Conservation (phyloP, 2,888 invertebrate species). For the Zonitis immaculata region DNA sequence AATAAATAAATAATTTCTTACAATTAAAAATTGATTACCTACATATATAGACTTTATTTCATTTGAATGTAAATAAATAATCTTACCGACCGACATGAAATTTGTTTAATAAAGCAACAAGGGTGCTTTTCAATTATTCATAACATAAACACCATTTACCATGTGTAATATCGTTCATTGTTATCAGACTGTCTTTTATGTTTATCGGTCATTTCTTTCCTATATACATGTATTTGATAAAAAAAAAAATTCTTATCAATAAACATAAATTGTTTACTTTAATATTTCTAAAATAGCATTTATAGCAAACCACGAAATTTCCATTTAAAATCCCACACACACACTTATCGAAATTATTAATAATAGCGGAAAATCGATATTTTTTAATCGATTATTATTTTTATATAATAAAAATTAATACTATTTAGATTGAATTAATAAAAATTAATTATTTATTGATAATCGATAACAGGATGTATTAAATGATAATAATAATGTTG, state of each 20-base stretch:
- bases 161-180: constrained; percentile 16
- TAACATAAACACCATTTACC: constrained; percentile 10
- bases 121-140: constrained; percentile 20
- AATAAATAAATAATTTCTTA: too few relatives aligned
- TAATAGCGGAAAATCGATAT: constrained; percentile 13
- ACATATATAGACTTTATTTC: too few relatives aligned
- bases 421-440: too few relatives aligned
- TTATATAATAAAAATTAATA: too few relatives aligned
- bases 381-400: too few relatives aligned
- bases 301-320: constrained; percentile 7
- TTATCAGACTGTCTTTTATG: constrained; percentile 16
- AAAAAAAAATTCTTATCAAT: constrained; percentile 15
- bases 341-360: constrained; percentile 18
- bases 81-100: constrained; percentile 10
- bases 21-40: too few relatives aligned
- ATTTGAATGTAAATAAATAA: constrained; percentile 17
- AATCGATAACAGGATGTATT: too few relatives aligned
- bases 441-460: too few relatives aligned
- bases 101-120: constrained; percentile 16
- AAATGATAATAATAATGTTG: too few relatives aligned
- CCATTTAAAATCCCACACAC: constrained; percentile 18
- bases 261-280: constrained; percentile 10
- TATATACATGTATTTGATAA: constrained; percentile 7
- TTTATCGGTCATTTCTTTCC: constrained; percentile 17
- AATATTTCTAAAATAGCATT: neutral